These are phyloP conservation scores for Nematostella vectensis DNA, from an alignment of 92 coral and sea anemone species.

Conservation along the genomic window DNA sequence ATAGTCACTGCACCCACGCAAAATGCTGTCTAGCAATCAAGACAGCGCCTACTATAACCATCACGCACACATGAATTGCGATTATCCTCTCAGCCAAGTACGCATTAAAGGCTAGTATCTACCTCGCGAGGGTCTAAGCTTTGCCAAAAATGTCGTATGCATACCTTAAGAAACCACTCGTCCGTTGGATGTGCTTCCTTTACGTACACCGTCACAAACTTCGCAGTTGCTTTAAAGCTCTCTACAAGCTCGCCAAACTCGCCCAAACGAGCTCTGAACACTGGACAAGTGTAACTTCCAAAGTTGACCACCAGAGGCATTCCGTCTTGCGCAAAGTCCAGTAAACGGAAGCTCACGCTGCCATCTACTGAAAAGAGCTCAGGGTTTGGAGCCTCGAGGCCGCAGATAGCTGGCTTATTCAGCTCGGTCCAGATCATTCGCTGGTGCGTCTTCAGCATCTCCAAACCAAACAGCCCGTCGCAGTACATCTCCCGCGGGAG, in stretches of 20 bases:
- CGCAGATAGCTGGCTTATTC: conserved; percentile 37
- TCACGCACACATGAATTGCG: too few relatives aligned
- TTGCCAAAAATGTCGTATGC: too few relatives aligned
- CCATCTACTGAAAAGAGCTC: conserved; percentile 66
- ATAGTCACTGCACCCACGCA: too few relatives aligned
- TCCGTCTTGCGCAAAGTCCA: conserved; percentile 64
- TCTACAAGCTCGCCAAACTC: conserved; percentile 58
- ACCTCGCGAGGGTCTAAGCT: too few relatives aligned
- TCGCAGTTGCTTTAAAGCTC: conserved; percentile 60
- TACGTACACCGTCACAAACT: conserved; percentile 68
- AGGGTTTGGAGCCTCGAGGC: conserved; percentile 65
- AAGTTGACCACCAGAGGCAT: conserved; percentile 79
- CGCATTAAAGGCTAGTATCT: too few relatives aligned
- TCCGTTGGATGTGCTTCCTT: conserved; percentile 88
- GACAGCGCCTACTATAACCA: too few relatives aligned
- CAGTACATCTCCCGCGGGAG: conserved; percentile 55
- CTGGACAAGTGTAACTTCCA: conserved; percentile 87
- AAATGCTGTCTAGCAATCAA: too few relatives aligned
- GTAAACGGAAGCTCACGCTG: conserved; percentile 40
- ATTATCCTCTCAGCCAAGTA: too few relatives aligned
- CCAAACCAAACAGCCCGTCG: conserved; percentile 68
- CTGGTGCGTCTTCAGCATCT: conserved; percentile 69
- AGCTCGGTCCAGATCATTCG: conserved; percentile 42
- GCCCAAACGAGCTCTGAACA: conserved; percentile 59
- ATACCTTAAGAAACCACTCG: conserved; percentile 85